A percentile compares a stretch with the other conserved stretches of the same genome.
Evolutionary conservation across 2,113 vertebrate species (phyloP).

Genomic region (Crocuta crocuta): DNA sequence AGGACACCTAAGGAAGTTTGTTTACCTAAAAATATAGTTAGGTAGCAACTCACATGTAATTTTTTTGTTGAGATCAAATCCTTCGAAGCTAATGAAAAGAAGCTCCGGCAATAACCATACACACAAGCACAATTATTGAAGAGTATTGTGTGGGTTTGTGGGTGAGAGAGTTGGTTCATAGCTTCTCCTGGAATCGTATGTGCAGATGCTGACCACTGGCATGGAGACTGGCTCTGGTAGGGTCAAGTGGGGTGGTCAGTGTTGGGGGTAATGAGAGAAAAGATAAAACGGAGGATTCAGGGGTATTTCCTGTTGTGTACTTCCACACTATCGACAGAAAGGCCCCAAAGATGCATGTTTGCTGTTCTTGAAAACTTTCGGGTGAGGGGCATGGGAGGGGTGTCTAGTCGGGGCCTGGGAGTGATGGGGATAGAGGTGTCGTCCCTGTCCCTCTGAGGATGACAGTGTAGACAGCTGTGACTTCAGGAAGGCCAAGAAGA

Average conservation of each 20-base stretch:
- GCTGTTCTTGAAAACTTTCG: not conserved
- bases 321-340: not conserved
- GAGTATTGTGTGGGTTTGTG: not conserved
- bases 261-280: not conserved
- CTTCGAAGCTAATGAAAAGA: constrained; percentile 50
- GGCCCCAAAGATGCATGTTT: not conserved
- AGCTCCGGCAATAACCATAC: not conserved
- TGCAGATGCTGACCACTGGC: not conserved
- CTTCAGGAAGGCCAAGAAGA: not conserved
- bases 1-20: not conserved
- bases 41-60: not conserved
- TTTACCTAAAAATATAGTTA: not conserved
- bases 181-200: not conserved
- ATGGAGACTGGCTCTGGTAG: not conserved
- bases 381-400: not conserved
- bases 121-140: not conserved
- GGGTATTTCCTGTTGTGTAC: not conserved
- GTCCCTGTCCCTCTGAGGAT: not conserved
- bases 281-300: not conserved
- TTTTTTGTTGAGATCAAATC: constrained; percentile 28
- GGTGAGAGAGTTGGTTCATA: not conserved
- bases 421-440: not conserved
- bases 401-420: not conserved
- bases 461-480: not conserved
- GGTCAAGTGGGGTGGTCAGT: not conserved